A percentile compares a stretch with the other conserved stretches of the same genome.
Evolutionary conservation across 2,113 vertebrate genomes (phyloP).

Genomic region (Sinocyclocheilus maitianheensis): DNA sequence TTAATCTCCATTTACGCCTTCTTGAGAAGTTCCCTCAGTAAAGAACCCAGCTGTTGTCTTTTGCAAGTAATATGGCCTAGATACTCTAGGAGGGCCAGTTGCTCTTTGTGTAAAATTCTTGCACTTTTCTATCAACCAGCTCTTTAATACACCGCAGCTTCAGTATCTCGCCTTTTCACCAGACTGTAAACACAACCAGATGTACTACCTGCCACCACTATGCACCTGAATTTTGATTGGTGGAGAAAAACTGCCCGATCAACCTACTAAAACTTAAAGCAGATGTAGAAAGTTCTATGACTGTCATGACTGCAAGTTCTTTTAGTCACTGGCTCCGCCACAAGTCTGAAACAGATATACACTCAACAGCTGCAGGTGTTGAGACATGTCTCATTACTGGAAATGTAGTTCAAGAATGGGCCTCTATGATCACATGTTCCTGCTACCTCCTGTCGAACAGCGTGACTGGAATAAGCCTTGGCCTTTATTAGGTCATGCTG

Average conservation of each 20-base stretch:
- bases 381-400: neutral
- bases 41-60: neutral
- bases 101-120: neutral
- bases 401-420: slow-evolving; percentile 13
- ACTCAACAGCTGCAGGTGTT: neutral
- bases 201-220: slow-evolving; percentile 66
- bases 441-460: slow-evolving; percentile 16
- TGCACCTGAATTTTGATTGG: slow-evolving; percentile 58
- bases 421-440: neutral
- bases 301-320: slow-evolving; percentile 38
- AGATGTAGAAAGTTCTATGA: slow-evolving; percentile 55
- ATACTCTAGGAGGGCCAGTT: neutral
- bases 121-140: slow-evolving; percentile 59
- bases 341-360: neutral
- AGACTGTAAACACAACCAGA: slow-evolving; percentile 70
- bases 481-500: neutral
- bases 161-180: slow-evolving; percentile 55
- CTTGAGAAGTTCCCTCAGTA: neutral
- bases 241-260: slow-evolving; percentile 56
- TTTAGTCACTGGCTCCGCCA: slow-evolving; percentile 46
- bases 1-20: neutral
- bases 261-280: slow-evolving; percentile 69
- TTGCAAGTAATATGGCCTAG: neutral
- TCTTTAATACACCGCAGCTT: slow-evolving; percentile 36
- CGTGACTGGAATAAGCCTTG: neutral